These are phyloP conservation scores for Oithona nana DNA, from an alignment of 2,888 invertebrate species.

Conservation along the genomic window DNA sequence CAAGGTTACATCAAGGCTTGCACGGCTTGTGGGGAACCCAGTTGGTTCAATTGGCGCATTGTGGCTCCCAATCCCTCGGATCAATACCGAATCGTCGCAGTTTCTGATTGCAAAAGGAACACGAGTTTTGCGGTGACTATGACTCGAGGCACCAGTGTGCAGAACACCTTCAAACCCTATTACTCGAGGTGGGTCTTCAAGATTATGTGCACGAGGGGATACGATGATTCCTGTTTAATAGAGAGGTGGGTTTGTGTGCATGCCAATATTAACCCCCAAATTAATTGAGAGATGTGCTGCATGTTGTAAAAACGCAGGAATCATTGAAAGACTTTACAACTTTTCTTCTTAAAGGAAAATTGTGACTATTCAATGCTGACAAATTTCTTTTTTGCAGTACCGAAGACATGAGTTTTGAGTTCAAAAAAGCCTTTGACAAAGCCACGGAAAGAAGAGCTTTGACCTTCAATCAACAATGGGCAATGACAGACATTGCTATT, in stretches of 20 bases:
- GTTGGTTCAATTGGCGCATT: conserved; percentile 15
- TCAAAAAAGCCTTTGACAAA: conserved; percentile 14
- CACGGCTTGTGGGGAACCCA: conserved; percentile 7
- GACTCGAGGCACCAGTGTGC: conserved; percentile 11
- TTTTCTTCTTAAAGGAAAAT: no score
- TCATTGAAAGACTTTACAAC: no score
- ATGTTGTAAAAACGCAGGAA: neutral
- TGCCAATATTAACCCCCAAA: no score
- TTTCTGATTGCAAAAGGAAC: conserved; percentile 14
- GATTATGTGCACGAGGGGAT: conserved; percentile 12
- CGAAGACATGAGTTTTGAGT: conserved; percentile 14
- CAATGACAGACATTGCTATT: conserved; percentile 8
- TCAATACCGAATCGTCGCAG: conserved; percentile 12
- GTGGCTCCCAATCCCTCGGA: conserved; percentile 13
- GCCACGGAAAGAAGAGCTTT: conserved; percentile 3
- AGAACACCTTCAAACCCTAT: conserved; percentile 16
- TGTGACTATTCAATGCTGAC: no score
- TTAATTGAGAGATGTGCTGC: no score
- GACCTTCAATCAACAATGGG: conserved; percentile 12
- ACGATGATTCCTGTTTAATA: conserved; percentile 11
- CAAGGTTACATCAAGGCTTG: conserved; percentile 17
- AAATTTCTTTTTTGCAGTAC: no score
- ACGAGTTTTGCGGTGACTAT: conserved; percentile 7
- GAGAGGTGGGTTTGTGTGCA: conserved; percentile 7
- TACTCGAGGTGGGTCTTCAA: conserved; percentile 17